phyloP scores from a whole-genome alignment of 2,113 vertebrate genomes.

The Hyperoodon ampullatus region DNA sequence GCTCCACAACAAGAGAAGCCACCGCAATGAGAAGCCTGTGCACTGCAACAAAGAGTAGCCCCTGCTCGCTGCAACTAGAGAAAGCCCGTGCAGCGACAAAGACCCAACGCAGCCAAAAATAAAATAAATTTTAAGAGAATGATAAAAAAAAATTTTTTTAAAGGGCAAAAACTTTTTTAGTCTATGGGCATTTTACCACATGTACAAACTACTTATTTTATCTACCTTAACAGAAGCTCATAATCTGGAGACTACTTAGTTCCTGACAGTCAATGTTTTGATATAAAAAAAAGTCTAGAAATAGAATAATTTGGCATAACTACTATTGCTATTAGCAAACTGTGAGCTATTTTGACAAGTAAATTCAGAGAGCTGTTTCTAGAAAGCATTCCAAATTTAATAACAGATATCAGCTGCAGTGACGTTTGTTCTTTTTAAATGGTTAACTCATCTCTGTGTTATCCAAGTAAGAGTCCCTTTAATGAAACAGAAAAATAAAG shows the following conservation, averaged over 20 bases:
- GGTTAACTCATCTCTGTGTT: neutral
- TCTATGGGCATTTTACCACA: neutral
- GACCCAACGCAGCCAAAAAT: too few species aligned
- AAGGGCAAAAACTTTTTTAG: neutral
- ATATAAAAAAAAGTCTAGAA: slow-evolving; percentile 65
- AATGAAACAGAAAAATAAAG: slow-evolving; percentile 5
- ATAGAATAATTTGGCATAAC: slow-evolving; percentile 38
- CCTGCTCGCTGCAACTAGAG: too few species aligned
- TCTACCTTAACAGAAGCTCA: neutral
- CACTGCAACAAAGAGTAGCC: too few species aligned
- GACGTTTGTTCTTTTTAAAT: neutral
- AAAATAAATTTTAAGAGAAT: too few species aligned
- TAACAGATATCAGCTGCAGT: slow-evolving; percentile 39
- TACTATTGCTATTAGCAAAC: slow-evolving; percentile 56
- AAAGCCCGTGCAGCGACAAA: too few species aligned
- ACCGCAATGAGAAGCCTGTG: too few species aligned
- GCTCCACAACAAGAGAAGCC: too few species aligned
- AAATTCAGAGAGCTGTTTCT: neutral
- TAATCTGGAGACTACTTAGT: neutral
- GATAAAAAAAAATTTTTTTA: too few species aligned
- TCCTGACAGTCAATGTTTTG: slow-evolving; percentile 38
- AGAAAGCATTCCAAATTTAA: slow-evolving; percentile 49
- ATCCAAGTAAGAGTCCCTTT: neutral
- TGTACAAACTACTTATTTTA: neutral
- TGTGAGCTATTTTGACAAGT: neutral